These are phyloP conservation scores for Lipotes vexillifer DNA, from an alignment of 2,113 vertebrate genomes.

Conservation along the genomic window DNA sequence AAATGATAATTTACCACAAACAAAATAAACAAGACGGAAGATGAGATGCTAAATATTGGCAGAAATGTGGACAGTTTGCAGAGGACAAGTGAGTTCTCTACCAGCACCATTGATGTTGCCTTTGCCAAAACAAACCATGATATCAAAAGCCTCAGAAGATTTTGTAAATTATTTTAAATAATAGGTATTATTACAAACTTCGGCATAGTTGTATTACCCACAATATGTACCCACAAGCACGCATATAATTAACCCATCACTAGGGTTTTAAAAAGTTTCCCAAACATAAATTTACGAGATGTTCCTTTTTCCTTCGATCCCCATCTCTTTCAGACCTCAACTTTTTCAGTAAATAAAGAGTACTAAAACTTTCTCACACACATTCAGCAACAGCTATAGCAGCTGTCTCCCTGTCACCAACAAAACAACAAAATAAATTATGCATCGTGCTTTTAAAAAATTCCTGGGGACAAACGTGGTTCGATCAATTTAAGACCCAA, in stretches of 20 bases:
- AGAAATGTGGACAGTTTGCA: constrained; percentile 72
- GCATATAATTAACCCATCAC: neutral
- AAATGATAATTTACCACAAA: constrained; percentile 79
- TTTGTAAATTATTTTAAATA: neutral
- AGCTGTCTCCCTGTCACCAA: neutral
- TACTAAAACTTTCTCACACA: neutral
- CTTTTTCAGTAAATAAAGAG: neutral
- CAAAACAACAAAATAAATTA: neutral
- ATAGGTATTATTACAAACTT: neutral
- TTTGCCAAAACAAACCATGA: constrained; percentile 70
- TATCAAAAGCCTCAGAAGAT: neutral
- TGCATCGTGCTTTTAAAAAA: neutral
- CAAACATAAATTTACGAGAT: neutral
- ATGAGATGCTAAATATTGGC: constrained; percentile 81
- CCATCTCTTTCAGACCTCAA: neutral
- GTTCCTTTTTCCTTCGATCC: neutral
- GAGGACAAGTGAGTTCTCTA: constrained; percentile 72
- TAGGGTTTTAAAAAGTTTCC: neutral
- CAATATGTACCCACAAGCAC: neutral
- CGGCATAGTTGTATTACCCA: neutral
- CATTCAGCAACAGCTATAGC: neutral
- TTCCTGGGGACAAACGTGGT: neutral
- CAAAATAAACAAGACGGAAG: constrained; percentile 81
- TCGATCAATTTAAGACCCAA: constrained; percentile 15
- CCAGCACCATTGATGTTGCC: neutral